Base-by-base conservation (phyloP, 1,140 invertebrate species). In the Dryas iulia region DNA sequence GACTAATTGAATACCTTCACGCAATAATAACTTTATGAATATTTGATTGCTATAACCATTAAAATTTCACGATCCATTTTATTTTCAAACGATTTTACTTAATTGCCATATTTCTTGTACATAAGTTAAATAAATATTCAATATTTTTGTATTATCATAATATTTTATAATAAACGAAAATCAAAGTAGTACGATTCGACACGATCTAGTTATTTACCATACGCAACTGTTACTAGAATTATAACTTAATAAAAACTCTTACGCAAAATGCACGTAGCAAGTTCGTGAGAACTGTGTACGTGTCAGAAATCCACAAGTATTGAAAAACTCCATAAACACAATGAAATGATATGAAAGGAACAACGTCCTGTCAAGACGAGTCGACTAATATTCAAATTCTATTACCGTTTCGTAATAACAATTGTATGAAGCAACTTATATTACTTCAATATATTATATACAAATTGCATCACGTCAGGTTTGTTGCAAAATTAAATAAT, bases 1-100 rank as follows among this genome's bases (percentile, higher is more conserved):
- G 63, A 26, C 74, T 66, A 86, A 89, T 89, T 79, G 82, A 86
- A 90, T 90, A 82, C 82, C 82, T 84, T 84, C 88, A 90, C 88
- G 88, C 81, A 71, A 81, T 81, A 78, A 76, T 78, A 66, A 77
- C 70, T 78, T 72, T 77, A 81, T 84, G 81, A 85, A 86, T 78
- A 76, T 69, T 71, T 63, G 62, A 69, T 71, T 71, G 59, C 39
- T 59, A 39, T 62, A 53, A 47, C 31, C 54, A 66, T 53, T 21
- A 72, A 61, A 69, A 39, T 72, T 72, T 74, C 66, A 62, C 68
- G 56, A 73, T 72, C 56, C 58, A 59, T 69, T 74, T 65, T 60
- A 11, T 67, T 65, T 65, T 66, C 70, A 58, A 70, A 73, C 58
- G 30, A 57, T 61, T 69, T 12, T 35, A 35, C 2, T 7, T 14